Evolutionary conservation across 2,888 invertebrate species (phyloP), one percentile per base, ranked within the genome.

Genomic region (Eupithecia exiguata): DNA sequence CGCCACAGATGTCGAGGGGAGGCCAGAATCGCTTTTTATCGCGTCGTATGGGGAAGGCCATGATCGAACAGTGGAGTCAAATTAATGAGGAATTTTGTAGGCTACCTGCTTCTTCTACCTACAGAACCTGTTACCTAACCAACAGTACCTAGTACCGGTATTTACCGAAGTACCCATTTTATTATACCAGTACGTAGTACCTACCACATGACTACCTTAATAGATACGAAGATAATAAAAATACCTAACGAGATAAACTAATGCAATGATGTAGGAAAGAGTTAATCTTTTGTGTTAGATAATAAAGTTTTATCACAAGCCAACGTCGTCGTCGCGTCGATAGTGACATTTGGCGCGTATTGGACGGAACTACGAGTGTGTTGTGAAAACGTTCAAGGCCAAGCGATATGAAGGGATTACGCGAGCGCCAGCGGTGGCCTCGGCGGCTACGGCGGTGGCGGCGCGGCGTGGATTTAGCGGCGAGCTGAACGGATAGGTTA

Each of bases 331-430:
- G 78, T 80, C 79, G 81, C 81, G 78, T 80, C 79, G 81, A 83
- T 86, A 86, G 77, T 77, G 72, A 69, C 77, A 77, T 68, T 84
- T 84, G 80, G 85, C 84, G 81, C 10, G 58, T 82, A 80, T 79
- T 78, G 75, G 77, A 81, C 63, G 63, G 63, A 79, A 74, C 77
- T 72, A 58, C 78, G 79, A 25, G 16, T n/a, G 46, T 25, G 79
- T 80, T 80, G 82, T 82, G 75, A 81, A 83, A 84, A 84, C 78
- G 71, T 79, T 81, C 82, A 86, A 87, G 86, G 87, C 69, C 77
- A 79, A 77, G 79, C 77, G 77, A 71, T 76, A 76, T 63, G 73
- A 80, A 78, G 81, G 78, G 75, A 76, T 74, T 65, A 77, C 46
- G 68, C n/a, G 46, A n/a, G 40, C 63, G 46, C 46, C n/a, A 18